Percentiles rank a stretch among this genome's conserved stretches.
Evolutionary conservation across 2,797 vertebrate species (phyloP).

Genomic region (Masticophis lateralis): DNA sequence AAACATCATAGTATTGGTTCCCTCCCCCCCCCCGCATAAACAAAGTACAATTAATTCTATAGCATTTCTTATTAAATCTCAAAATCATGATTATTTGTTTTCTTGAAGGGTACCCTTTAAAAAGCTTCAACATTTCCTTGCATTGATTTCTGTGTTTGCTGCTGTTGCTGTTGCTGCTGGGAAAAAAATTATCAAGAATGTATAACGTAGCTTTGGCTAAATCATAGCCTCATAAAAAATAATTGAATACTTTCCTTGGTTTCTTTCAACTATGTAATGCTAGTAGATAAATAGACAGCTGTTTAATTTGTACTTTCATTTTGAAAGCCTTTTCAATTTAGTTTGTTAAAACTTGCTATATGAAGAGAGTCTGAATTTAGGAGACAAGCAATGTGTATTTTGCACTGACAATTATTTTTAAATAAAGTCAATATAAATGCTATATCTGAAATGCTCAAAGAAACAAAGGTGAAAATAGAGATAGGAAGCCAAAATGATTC

Average conservation of each 20-base stretch:
- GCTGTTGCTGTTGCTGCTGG: not conserved
- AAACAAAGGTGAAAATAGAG: not conserved
- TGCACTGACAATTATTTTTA: not conserved
- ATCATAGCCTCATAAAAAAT: not conserved
- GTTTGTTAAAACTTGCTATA: not conserved
- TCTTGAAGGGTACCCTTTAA: not conserved
- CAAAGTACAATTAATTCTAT: not conserved
- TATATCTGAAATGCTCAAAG: not conserved
- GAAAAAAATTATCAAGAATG: not conserved
- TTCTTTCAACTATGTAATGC: not conserved
- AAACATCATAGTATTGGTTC: not conserved
- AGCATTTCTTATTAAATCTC: not conserved
- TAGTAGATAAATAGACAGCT: not conserved
- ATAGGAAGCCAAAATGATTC: not conserved
- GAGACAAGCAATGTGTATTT: not conserved
- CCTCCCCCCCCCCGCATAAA: not conserved
- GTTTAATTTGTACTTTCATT: not conserved
- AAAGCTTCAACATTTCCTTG: not conserved
- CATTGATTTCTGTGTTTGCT: not conserved
- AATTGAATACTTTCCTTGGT: not conserved
- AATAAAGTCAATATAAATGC: not conserved
- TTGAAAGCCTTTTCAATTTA: not conserved
- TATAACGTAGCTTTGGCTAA: not conserved
- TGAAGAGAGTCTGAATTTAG: not conserved
- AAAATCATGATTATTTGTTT: not conserved